Base-by-base conservation (phyloP, 1,140 invertebrate species). In the Drosophila kanapiae region DNA sequence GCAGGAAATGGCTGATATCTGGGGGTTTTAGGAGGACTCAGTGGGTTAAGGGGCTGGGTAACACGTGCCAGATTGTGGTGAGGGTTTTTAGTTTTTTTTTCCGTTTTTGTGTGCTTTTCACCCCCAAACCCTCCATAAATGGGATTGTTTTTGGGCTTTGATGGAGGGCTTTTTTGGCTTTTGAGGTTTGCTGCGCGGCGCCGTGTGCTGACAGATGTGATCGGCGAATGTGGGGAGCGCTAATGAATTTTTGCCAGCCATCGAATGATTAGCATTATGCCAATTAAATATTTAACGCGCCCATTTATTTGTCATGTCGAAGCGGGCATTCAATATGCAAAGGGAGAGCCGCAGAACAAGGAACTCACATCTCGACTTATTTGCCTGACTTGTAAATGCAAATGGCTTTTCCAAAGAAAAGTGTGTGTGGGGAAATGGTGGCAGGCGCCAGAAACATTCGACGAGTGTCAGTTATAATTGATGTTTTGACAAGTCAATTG, bases 401-500 rank as follows among this genome's bases (percentile, higher is more conserved):
- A 85, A 85, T 86, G 82, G 69, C 59, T 58, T 80, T 77, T 63
- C 27, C 45, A 37, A 3, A 35, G 62, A 42, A 68, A 68, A 35
- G 38, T 10, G 16, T 5, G 33, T 27, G 42, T 23, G 10, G 10
- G 8, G 16, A n/a, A 16, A 49, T 31, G 27, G 40, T 18, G 49
- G 10, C n/a, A 23, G 40, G 40, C 35, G 23, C 64, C 42, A 27
- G 33, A 37, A 70, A 59, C 65, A 49, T 71, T 72, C 68, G 65
- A 70, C 53, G 69, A 42, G 37, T 71, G 84, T 88, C 84, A 78
- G 43, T 59, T 78, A 80, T 88, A 88, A 88, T 84, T 88, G 84
- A 88, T 84, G 70, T 56, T 70, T 75, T 81, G 85, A 88, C 84
- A 88, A 84, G 81, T 84, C 81, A 84, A 88, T 88, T 84, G 84